Percentiles rank a stretch among this genome's conserved stretches.
phyloP scores from a whole-genome alignment of 2,797 vertebrate genomes.

The Aselliscus stoliczkanus region DNA sequence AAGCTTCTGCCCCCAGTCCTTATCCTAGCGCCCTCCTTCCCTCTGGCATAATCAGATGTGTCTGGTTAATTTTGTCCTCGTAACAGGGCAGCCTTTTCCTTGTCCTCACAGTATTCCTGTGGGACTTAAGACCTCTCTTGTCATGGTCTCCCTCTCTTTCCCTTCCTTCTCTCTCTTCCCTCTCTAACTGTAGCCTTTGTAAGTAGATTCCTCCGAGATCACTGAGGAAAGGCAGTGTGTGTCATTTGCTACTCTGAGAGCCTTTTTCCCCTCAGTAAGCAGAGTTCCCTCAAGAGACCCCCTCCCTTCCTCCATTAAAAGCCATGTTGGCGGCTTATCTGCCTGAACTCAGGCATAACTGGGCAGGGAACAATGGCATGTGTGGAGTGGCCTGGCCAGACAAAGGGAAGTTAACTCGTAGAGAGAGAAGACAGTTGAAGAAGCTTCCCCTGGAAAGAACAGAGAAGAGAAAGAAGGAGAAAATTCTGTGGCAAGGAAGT shows the following conservation, averaged over 20 bases:
- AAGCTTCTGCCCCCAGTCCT: neutral
- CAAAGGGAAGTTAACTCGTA: conserved; percentile 72
- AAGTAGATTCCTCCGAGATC: conserved; percentile 45
- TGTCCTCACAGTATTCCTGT: neutral
- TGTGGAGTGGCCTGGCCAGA: conserved; percentile 63
- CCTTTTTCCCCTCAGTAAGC: conserved; percentile 78
- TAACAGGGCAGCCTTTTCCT: conserved; percentile 3
- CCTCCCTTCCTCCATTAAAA: conserved; percentile 72
- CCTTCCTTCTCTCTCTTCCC: neutral
- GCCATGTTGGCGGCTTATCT: conserved; percentile 73
- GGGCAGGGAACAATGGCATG: conserved; percentile 65
- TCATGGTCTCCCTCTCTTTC: neutral
- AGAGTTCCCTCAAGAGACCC: conserved; percentile 65
- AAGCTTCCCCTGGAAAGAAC: conserved; percentile 49
- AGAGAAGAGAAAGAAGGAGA: neutral
- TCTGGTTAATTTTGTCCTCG: conserved; percentile 33
- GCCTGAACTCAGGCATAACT: conserved; percentile 67
- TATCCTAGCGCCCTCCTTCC: conserved; percentile 7
- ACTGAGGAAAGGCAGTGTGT: conserved; percentile 61
- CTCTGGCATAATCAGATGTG: conserved; percentile 11
- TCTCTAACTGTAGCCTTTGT: neutral
- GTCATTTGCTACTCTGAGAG: neutral
- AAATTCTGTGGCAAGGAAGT: neutral
- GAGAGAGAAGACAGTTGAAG: conserved; percentile 54
- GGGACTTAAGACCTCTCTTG: neutral